These are phyloP conservation scores for Orchesella cincta DNA, from an alignment of 1,140 invertebrate genomes.

Conservation along the genomic window DNA sequence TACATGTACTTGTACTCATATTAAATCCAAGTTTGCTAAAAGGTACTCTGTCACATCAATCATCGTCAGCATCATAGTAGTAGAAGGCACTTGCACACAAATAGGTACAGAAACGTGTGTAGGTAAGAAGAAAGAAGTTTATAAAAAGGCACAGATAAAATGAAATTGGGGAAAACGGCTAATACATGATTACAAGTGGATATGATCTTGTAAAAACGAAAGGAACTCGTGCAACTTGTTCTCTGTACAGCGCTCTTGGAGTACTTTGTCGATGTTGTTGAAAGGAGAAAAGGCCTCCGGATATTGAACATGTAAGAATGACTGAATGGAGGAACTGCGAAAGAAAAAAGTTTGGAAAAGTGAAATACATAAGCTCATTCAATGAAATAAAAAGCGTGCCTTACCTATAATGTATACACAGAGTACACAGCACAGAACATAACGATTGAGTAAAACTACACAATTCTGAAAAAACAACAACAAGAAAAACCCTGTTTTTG, in stretches of 20 bases:
- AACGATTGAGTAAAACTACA: not conserved
- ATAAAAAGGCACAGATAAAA: not conserved
- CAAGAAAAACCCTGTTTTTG: not conserved
- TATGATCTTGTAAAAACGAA: not conserved
- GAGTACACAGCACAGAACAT: too few relatives aligned
- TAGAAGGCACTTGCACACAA: not conserved
- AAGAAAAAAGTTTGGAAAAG: not conserved
- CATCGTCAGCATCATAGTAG: conserved; percentile 1
- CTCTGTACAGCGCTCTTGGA: not conserved
- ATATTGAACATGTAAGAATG: conserved; percentile 2
- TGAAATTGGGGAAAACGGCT: not conserved
- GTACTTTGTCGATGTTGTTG: not conserved
- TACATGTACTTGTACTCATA: too few relatives aligned
- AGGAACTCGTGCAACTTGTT: not conserved
- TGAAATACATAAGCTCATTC: too few relatives aligned
- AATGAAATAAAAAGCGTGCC: too few relatives aligned
- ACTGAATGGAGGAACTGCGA: not conserved
- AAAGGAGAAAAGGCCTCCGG: not conserved
- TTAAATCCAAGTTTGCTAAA: not conserved
- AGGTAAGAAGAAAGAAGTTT: not conserved
- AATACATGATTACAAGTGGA: not conserved
- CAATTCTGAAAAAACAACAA: not conserved
- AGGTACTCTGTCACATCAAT: not conserved
- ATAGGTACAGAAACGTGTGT: not conserved
- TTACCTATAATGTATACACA: too few relatives aligned